Conservation (phyloP, 2,888 invertebrate species). For the Deroplatys truncata region DNA sequence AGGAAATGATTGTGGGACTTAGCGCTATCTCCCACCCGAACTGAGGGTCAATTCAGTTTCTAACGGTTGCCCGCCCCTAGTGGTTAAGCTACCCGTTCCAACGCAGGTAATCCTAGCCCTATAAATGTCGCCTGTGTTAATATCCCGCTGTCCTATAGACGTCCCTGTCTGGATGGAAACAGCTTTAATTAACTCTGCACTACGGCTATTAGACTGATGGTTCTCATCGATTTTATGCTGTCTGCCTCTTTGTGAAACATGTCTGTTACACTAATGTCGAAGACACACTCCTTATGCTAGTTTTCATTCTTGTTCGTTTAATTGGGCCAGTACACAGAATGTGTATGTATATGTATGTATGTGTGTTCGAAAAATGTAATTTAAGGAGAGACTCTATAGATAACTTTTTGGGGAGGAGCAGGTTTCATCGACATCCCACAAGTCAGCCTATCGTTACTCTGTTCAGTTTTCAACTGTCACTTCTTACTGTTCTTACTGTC, state of each 20-base stretch:
- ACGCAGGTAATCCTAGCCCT: not conserved
- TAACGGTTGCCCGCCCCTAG: not conserved
- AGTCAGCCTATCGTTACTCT: too few species aligned
- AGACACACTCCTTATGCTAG: too few species aligned
- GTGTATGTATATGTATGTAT: too few species aligned
- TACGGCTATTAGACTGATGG: not conserved
- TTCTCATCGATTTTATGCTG: not conserved
- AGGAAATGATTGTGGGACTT: not conserved
- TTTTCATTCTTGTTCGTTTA: too few species aligned
- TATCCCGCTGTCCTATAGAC: not conserved
- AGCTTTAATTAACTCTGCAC: not conserved
- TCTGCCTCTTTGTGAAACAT: not conserved
- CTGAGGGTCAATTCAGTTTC: not conserved
- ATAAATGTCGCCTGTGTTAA: not conserved
- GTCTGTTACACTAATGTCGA: too few species aligned
- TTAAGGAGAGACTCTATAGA: too few species aligned
- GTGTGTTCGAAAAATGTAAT: too few species aligned
- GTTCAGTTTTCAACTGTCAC: too few species aligned
- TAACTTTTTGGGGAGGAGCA: too few species aligned
- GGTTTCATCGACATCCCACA: too few species aligned
- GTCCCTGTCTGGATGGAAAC: not conserved
- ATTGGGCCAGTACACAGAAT: too few species aligned
- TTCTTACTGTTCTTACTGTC: too few species aligned
- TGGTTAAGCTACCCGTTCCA: not conserved
- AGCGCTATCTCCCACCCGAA: not conserved